phyloP scores from a whole-genome alignment of 2,113 vertebrate species.

The Andinoacara biseriatus region DNA sequence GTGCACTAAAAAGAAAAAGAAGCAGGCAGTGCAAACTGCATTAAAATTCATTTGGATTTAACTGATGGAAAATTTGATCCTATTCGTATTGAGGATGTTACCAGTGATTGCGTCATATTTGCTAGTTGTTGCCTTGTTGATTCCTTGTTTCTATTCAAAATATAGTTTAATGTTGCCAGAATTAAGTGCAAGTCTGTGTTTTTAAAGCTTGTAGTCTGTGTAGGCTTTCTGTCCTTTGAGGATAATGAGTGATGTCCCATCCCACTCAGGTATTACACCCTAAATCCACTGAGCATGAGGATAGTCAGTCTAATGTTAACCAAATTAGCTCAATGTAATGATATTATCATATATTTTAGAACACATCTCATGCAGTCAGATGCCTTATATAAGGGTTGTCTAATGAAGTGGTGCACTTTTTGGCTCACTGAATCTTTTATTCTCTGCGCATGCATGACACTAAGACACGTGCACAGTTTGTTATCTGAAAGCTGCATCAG shows the following conservation, averaged over 20 bases:
- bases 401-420: not conserved
- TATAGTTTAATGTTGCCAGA: not conserved
- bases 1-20: slow-evolving; percentile 1
- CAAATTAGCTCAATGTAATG: not conserved
- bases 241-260: not conserved
- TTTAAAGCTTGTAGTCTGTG: not conserved
- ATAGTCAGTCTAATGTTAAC: slow-evolving; percentile 53
- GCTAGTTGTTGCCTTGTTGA: slow-evolving; percentile 27
- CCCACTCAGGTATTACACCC: slow-evolving; percentile 10
- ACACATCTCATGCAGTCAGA: slow-evolving; percentile 32
- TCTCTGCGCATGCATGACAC: not conserved
- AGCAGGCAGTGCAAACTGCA: not conserved
- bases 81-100: not conserved
- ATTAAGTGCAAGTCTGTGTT: not conserved
- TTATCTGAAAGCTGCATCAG: not conserved
- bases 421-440: slow-evolving; percentile 13
- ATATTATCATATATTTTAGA: slow-evolving; percentile 44
- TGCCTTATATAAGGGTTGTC: slow-evolving; percentile 24
- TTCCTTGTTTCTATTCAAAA: not conserved
- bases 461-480: not conserved
- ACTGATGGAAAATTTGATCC: not conserved
- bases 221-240: not conserved
- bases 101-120: slow-evolving; percentile 18
- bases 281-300: slow-evolving; percentile 22
- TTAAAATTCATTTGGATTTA: slow-evolving; percentile 9